Base-by-base conservation (phyloP, 2,797 vertebrate species). In the Pogonophryne albipinna region DNA sequence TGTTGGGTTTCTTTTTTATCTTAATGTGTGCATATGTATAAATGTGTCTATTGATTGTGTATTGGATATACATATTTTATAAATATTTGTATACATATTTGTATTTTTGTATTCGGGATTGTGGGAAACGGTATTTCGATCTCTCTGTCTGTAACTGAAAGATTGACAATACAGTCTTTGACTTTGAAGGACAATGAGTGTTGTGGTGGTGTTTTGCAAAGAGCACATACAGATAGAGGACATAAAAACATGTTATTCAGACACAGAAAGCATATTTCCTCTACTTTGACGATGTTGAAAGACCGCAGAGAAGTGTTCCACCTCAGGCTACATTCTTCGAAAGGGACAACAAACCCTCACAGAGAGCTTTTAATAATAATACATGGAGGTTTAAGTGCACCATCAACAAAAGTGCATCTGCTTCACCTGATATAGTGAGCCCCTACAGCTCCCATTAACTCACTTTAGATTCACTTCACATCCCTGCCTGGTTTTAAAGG, bases 331-430 rank as follows among this genome's bases (percentile, higher is more conserved):
- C 61, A n/a, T 72, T 73, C 66, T 78, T 69, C 2, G 7, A 79
- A 66, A 78, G 61, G 64, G 51, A 83, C 66, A 68, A 76, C 59
- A 62, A 80, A 74, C 68, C 20, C 53, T 70, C 10, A 46, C 20
- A 27, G 47, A 76, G 61, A 67, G 49, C 50, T 79, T 51, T 61
- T 78, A 17, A 16, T 59, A 72, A 67, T 57, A 66, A 82, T 59
- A 57, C 55, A 62, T 31, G 23, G 12, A 66, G 52, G 56, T 85
- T 87, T 80, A 83, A 89, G 85, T 88, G 85, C 80, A 77, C 68
- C 76, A 84, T 86, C 62, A 82, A 79, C 64, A 59, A 69, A 83
- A 88, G 77, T 79, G 76, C 82, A 78, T 80, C 68, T 62, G 59
- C 57, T 79, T 68, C 65, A 79, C 64, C 74, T 78, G 65, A 66